phyloP scores from a whole-genome alignment of 1,140 invertebrate genomes.

The Caerostris darwini region DNA sequence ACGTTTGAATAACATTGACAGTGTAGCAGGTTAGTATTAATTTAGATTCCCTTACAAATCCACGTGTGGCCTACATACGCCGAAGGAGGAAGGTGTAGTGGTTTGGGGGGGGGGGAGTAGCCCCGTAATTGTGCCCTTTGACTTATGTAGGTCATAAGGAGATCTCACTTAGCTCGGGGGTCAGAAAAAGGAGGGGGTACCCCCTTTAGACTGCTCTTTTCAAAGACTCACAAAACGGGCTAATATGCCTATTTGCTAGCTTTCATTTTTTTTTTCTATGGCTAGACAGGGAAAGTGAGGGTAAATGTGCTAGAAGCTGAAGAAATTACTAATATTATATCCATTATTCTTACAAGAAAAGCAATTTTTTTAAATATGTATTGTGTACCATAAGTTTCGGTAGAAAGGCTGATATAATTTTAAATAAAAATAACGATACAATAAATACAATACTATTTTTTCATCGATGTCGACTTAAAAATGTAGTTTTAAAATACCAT shows the following conservation, averaged over 20 bases:
- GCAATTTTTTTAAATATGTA: too few species aligned
- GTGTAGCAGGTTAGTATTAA: slow-evolving; percentile 56
- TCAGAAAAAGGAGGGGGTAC: not conserved
- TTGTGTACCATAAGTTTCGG: too few species aligned
- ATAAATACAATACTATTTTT: too few species aligned
- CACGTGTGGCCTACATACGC: slow-evolving; percentile 55
- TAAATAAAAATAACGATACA: too few species aligned
- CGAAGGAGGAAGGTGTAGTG: slow-evolving; percentile 30
- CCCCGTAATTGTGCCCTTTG: slow-evolving; percentile 43
- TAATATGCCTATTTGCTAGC: not conserved
- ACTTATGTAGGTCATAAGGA: slow-evolving; percentile 59
- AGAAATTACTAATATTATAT: too few species aligned
- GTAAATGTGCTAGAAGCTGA: too few species aligned
- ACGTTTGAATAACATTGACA: slow-evolving; percentile 17
- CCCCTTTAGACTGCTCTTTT: not conserved
- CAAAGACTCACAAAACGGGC: not conserved
- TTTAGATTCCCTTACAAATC: slow-evolving; percentile 43
- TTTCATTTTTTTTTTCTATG: too few species aligned
- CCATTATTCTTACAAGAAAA: too few species aligned
- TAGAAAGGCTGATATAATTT: too few species aligned
- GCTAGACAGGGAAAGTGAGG: too few species aligned
- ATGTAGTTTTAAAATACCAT: too few species aligned
- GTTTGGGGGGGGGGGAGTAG: not conserved
- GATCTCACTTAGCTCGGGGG: slow-evolving; percentile 44
- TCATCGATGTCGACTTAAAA: too few species aligned